Conservation (phyloP, 2,888 invertebrate genomes). For the Eupithecia exiguata region DNA sequence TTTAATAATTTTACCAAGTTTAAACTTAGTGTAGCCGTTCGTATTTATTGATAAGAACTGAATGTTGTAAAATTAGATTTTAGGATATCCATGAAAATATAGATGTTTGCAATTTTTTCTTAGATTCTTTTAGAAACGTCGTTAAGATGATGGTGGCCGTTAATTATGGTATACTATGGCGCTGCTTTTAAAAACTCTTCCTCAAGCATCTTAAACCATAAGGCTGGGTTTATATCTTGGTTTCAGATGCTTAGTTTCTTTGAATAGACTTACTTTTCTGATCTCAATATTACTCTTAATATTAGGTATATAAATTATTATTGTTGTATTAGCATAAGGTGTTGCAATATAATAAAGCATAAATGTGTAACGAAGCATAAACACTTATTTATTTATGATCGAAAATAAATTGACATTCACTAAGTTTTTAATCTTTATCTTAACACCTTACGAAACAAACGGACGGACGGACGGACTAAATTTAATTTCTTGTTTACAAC, state of each 20-base stretch:
- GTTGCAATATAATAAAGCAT: conserved; percentile 54
- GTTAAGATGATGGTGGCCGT: background rate
- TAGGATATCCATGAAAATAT: background rate
- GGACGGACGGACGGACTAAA: conserved; percentile 15
- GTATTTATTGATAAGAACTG: conserved; percentile 14
- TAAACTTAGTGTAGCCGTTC: conserved; percentile 17
- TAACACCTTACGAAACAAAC: conserved; percentile 25
- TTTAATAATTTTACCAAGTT: conserved; percentile 16
- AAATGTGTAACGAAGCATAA: conserved; percentile 49
- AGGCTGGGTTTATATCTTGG: conserved; percentile 55
- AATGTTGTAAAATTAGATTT: conserved; percentile 13
- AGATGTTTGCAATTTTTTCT: background rate
- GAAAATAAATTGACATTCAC: conserved; percentile 35
- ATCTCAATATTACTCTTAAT: conserved; percentile 48
- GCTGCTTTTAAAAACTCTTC: background rate
- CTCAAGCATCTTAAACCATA: conserved; percentile 49
- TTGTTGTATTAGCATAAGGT: conserved; percentile 45
- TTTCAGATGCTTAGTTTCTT: conserved; percentile 48
- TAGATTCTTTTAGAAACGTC: background rate
- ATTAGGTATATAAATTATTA: conserved; percentile 37
- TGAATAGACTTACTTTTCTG: background rate
- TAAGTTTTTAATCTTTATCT: conserved; percentile 27
- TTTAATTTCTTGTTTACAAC: conserved; percentile 17
- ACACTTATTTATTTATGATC: conserved; percentile 48
- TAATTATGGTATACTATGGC: background rate